phyloP scores from a whole-genome alignment of 2,113 vertebrate species.

The Rhinolophus ferrumequinum region DNA sequence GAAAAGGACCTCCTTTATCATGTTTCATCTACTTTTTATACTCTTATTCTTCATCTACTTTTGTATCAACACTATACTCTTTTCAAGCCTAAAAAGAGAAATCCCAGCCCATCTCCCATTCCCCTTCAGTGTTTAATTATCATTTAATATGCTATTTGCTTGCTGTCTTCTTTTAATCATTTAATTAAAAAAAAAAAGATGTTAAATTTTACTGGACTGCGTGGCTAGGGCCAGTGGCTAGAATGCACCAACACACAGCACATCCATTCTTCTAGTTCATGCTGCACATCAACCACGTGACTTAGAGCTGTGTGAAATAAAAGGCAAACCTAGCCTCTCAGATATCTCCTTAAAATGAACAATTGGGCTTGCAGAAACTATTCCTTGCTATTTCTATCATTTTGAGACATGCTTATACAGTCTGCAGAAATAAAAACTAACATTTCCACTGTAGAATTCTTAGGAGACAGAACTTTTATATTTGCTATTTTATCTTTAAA shows the following conservation, averaged over 20 bases:
- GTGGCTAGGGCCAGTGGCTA: slow-evolving; percentile 52
- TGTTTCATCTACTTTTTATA: not conserved
- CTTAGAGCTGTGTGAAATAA: not conserved
- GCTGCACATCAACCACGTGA: slow-evolving; percentile 54
- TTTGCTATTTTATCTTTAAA: slow-evolving; percentile 30
- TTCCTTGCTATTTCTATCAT: not conserved
- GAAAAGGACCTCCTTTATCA: slow-evolving; percentile 60
- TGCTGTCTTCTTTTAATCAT: not conserved
- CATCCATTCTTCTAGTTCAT: slow-evolving; percentile 71
- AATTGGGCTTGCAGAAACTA: not conserved
- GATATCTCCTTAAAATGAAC: slow-evolving; percentile 4
- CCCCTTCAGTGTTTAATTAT: slow-evolving; percentile 9
- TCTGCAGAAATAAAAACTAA: not conserved
- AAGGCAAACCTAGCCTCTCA: slow-evolving; percentile 43
- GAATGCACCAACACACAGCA: slow-evolving; percentile 72
- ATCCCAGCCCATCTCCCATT: not conserved
- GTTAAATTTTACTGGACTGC: slow-evolving; percentile 65
- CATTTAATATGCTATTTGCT: slow-evolving; percentile 41
- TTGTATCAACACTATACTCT: slow-evolving; percentile 60
- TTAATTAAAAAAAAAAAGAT: slow-evolving; percentile 65
- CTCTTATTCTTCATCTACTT: slow-evolving; percentile 63
- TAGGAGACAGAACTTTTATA: slow-evolving; percentile 36
- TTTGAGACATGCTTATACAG: slow-evolving; percentile 21
- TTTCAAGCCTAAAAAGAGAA: slow-evolving; percentile 35
- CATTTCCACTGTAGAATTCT: not conserved